Evolutionary conservation across 2,888 invertebrate genomes (phyloP).

Genomic region (Phyllotreta striolata): DNA sequence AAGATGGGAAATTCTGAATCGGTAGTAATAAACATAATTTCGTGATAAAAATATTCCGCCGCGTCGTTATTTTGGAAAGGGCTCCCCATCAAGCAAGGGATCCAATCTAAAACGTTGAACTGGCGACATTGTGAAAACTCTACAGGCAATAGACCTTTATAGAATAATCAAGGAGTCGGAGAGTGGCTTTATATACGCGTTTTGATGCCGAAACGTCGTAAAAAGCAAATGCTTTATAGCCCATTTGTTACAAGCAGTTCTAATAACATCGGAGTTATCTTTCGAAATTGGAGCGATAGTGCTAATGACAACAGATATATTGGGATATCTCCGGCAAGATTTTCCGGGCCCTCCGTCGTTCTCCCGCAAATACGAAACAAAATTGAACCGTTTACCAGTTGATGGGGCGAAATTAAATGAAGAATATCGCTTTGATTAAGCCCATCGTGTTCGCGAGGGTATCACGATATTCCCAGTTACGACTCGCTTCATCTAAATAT

Average conservation of each 20-base stretch:
- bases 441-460: constrained; percentile 4
- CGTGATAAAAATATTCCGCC: no score
- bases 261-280: constrained; percentile 33
- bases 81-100: constrained; percentile 29
- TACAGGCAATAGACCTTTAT: constrained; percentile 37
- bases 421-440: not conserved
- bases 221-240: constrained; percentile 38
- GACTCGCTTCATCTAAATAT: no score
- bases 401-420: constrained; percentile 18
- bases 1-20: no score
- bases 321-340: constrained; percentile 19
- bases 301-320: constrained; percentile 29
- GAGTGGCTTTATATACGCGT: constrained; percentile 32
- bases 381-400: constrained; percentile 20
- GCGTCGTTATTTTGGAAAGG: not conserved
- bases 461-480: constrained; percentile 7
- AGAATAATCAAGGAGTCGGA: constrained; percentile 34
- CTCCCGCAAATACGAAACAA: constrained; percentile 14
- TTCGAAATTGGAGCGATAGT: constrained; percentile 24
- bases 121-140: constrained; percentile 38
- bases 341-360: constrained; percentile 3
- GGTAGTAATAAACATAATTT: no score
- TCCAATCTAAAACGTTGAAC: constrained; percentile 46
- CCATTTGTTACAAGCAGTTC: constrained; percentile 37
- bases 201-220: constrained; percentile 36